Evolutionary conservation across 1,140 invertebrate genomes (phyloP).

Genomic region (Hestina assimilis): DNA sequence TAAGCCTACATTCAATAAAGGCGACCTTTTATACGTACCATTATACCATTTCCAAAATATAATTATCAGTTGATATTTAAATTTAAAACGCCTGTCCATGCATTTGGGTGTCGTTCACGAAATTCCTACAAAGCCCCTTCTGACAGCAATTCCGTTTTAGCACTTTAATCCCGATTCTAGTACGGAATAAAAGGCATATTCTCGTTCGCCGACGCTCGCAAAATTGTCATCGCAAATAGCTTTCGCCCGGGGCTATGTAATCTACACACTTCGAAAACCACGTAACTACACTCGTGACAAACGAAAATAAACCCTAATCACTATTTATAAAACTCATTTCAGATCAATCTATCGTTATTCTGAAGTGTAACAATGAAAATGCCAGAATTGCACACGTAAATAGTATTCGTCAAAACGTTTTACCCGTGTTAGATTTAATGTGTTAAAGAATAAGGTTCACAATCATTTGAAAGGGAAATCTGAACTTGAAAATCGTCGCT

Average conservation of each 20-base stretch:
- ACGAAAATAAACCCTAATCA: constrained; percentile 27
- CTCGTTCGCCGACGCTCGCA: constrained; percentile 67
- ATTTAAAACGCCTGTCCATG: not conserved
- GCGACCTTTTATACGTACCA: no score
- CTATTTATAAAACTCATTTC: constrained; percentile 28
- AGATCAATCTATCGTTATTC: constrained; percentile 13
- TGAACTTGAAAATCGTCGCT: constrained; percentile 78
- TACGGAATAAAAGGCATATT: constrained; percentile 76
- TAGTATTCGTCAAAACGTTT: constrained; percentile 59
- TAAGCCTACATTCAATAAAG: no score
- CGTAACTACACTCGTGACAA: constrained; percentile 27
- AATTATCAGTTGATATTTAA: not conserved
- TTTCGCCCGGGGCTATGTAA: constrained; percentile 57
- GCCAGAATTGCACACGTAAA: constrained; percentile 74
- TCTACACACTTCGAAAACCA: constrained; percentile 39
- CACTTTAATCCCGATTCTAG: constrained; percentile 68
- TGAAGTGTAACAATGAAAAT: constrained; percentile 75
- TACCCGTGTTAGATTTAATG: constrained; percentile 55
- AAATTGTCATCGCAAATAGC: constrained; percentile 78
- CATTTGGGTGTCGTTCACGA: constrained; percentile 54
- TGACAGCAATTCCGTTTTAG: constrained; percentile 74
- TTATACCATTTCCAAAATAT: no score
- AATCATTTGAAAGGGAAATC: constrained; percentile 65
- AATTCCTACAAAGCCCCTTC: constrained; percentile 61
- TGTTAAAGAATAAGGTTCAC: constrained; percentile 57